Percentiles rank a stretch among this genome's conserved stretches.
Conservation (phyloP, 2,888 invertebrate species). For the Trichogramma evanescens region DNA sequence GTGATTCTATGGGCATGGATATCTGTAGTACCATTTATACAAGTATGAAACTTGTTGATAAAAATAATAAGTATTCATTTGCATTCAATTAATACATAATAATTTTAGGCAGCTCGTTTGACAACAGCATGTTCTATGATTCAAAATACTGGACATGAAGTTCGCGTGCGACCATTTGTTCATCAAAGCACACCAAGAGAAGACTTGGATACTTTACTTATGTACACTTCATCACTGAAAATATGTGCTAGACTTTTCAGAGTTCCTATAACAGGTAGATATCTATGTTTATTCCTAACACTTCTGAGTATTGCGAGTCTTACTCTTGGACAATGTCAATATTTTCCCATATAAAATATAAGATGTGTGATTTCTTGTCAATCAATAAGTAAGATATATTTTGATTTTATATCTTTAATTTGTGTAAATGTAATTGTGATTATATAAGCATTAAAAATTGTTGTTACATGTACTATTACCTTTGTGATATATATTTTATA, state of each 20-base stretch:
- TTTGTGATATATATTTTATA: no score
- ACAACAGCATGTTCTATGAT: conserved; percentile 65
- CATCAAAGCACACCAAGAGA: conserved; percentile 70
- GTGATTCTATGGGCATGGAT: conserved; percentile 61
- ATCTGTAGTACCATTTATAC: conserved; percentile 62
- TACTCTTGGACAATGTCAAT: conserved; percentile 67
- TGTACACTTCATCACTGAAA: conserved; percentile 68
- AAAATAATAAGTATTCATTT: conserved; percentile 7
- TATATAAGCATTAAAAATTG: no score
- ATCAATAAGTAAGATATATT: neutral
- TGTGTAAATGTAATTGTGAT: neutral
- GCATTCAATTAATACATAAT: conserved; percentile 4
- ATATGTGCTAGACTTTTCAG: conserved; percentile 69
- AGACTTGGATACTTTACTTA: conserved; percentile 68
- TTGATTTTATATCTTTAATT: neutral
- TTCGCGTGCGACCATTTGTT: conserved; percentile 70
- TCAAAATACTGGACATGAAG: conserved; percentile 71
- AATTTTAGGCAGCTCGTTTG: conserved; percentile 65
- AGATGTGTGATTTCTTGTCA: neutral
- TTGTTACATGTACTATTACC: no score
- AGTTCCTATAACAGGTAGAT: conserved; percentile 65
- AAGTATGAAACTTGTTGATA: conserved; percentile 48
- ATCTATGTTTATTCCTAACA: conserved; percentile 60
- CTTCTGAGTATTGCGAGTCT: conserved; percentile 56
- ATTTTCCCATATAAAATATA: conserved; percentile 38